Evolutionary conservation across 2,888 invertebrate species (phyloP), one percentile per base, ranked within the genome.

Genomic region (Lasioglossum pauxillum): DNA sequence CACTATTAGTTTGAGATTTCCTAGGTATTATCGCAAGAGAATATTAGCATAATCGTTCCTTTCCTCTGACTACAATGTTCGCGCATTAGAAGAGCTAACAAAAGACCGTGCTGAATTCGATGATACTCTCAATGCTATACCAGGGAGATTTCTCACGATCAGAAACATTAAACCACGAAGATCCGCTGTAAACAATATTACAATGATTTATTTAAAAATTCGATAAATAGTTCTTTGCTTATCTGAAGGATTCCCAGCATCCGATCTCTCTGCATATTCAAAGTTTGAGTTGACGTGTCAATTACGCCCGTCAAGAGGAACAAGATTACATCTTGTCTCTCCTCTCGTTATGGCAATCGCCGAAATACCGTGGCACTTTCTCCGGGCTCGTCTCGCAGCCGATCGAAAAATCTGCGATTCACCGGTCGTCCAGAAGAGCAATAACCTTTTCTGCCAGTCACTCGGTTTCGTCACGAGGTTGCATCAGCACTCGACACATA

Each of bases 371-470:
- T 60, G 27, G 27, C 60, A 60, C 35, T 67, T 31, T 35, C 67
- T 35, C 67, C 35, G 31, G 19, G 35, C 35, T 53, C 19, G 75
- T 23, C n/a, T 84, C 82, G 74, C 82, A 19, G 16, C 14, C n/a
- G 72, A 64, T 75, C 14, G 49, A 60, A 53, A 49, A 82, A 75
- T 74, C 73, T 53, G 8, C 84, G 77, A 85, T 87, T 57, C 49
- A 4, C 67, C 19, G 19, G 67, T 38, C 44, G 74, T 76, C 35
- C 72, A 49, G 85, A 10, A n/a, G 87, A 69, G 85, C 86, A 80
- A 82, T 78, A 80, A 87, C 86, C 80, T 72, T 80, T 78, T 27
- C 74, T 57, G 86, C 77, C 80, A 80, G 80, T 85, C 82, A 78
- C 60, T 27, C 69, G 69, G 69, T 69, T 69, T 69, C 69, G 69